Conservation (phyloP, 2,888 invertebrate species). For the Caenorhabditis afra region DNA sequence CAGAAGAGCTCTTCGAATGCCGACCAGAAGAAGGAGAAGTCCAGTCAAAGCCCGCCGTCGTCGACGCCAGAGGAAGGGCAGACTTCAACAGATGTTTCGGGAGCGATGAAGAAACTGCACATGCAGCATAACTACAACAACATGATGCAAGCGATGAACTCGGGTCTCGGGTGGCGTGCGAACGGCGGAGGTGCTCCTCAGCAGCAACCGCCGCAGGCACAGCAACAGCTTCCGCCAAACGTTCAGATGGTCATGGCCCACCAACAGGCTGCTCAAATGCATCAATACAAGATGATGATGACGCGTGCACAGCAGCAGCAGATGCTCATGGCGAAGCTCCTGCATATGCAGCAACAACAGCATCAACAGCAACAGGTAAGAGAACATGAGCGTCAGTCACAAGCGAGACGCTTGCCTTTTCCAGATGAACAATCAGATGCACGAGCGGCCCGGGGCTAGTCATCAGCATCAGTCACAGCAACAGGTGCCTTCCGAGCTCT, state of each 20-base stretch:
- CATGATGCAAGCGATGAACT: conserved; percentile 69
- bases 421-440: conserved; percentile 14
- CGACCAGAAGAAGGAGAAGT: conserved; percentile 58
- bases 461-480: conserved; percentile 15
- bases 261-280: conserved; percentile 55
- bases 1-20: conserved; percentile 56
- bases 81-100: conserved; percentile 13
- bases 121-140: conserved; percentile 70
- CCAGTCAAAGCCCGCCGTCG: conserved; percentile 34
- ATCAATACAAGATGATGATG: conserved; percentile 49
- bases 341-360: conserved; percentile 57
- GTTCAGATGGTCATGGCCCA: conserved; percentile 50
- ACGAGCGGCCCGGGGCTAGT: no score
- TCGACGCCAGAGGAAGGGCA: conserved; percentile 22
- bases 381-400: no score
- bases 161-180: conserved; percentile 53
- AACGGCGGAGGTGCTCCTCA: conserved; percentile 17
- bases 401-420: no score
- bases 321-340: conserved; percentile 41
- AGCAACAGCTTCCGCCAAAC: conserved; percentile 40
- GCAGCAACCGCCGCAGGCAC: conserved; percentile 25
- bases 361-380: conserved; percentile 18
- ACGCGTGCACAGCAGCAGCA: conserved; percentile 57
- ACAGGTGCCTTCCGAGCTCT: conserved; percentile 47
- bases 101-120: conserved; percentile 53